These are phyloP conservation scores for Otocyon megalotis DNA, from an alignment of 2,113 vertebrate species.

Conservation along the genomic window DNA sequence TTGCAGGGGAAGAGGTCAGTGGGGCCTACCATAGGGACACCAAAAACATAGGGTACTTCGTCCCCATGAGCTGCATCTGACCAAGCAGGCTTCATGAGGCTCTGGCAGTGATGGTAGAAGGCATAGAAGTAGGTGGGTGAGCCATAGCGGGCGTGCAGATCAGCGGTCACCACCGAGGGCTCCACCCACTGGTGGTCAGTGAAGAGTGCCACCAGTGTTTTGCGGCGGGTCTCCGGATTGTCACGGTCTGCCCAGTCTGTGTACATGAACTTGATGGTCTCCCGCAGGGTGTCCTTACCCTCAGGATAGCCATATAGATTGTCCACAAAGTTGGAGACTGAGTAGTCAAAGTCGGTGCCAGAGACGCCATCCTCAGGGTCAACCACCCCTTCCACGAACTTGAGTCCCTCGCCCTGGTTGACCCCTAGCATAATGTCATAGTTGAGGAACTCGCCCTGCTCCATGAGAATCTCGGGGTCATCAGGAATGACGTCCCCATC, in stretches of 20 bases:
- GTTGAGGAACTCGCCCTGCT: conserved; percentile 99
- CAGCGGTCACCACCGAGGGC: conserved; percentile 97
- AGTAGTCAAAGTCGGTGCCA: conserved; percentile 98
- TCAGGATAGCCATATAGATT: conserved; percentile 98
- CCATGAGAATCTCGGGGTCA: conserved; percentile 99
- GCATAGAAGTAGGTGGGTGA: conserved; percentile 99
- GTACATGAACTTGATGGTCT: conserved; percentile 99
- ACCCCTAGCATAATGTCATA: conserved; percentile 99
- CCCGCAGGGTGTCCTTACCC: conserved; percentile 97
- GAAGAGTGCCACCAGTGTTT: conserved; percentile 98
- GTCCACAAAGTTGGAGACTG: conserved; percentile 99
- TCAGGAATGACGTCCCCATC: conserved; percentile 99
- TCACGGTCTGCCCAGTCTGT: conserved; percentile 99
- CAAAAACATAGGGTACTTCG: conserved; percentile 98
- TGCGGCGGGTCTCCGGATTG: conserved; percentile 97
- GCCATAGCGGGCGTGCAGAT: conserved; percentile 97
- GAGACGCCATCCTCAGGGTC: conserved; percentile 98
- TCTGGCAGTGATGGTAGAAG: conserved; percentile 99
- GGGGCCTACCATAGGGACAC: conserved; percentile 98
- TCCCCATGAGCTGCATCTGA: conserved; percentile 98
- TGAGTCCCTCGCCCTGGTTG: conserved; percentile 98
- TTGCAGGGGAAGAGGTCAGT: conserved; percentile 99
- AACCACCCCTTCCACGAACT: conserved; percentile 98
- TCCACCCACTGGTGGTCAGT: conserved; percentile 99
- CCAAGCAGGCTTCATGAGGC: conserved; percentile 99